phyloP scores from a whole-genome alignment of 2,888 invertebrate species.

The Pammene fasciana region DNA sequence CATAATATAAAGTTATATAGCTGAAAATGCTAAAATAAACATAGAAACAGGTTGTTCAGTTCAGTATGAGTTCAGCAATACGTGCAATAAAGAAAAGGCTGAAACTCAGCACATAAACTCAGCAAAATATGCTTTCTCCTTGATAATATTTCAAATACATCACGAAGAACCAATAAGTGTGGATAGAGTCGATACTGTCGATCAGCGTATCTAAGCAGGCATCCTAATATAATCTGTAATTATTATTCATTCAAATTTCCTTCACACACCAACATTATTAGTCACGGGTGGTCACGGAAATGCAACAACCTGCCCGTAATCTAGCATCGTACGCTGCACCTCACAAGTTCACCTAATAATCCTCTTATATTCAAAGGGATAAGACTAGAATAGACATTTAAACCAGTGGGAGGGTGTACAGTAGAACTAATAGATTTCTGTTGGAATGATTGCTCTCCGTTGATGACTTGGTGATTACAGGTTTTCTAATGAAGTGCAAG shows the following conservation, averaged over 20 bases:
- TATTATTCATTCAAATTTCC: conserved; percentile 23
- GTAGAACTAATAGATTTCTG: conserved; percentile 42
- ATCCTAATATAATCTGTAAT: conserved; percentile 8
- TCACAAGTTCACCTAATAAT: background rate
- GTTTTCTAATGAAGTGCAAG: conserved; percentile 32
- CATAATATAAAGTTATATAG: too few species aligned
- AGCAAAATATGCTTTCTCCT: too few species aligned
- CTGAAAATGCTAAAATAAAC: too few species aligned
- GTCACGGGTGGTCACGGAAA: conserved; percentile 39
- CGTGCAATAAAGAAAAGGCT: too few species aligned
- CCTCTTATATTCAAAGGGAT: background rate
- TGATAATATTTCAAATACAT: background rate
- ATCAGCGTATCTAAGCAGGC: background rate
- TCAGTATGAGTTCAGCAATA: too few species aligned
- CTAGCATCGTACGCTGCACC: conserved; percentile 30
- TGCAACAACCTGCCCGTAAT: conserved; percentile 34
- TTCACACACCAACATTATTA: conserved; percentile 34
- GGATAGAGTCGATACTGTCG: background rate
- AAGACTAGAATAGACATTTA: background rate
- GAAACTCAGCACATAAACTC: too few species aligned
- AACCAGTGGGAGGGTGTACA: conserved; percentile 6
- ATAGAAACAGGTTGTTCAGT: too few species aligned
- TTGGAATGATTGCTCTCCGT: conserved; percentile 26
- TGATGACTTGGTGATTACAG: conserved; percentile 37
- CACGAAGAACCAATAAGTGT: background rate